A percentile compares a stretch with the other conserved stretches of the same genome.
Conservation (phyloP, 2,888 invertebrate genomes). For the Urechis unicinctus region DNA sequence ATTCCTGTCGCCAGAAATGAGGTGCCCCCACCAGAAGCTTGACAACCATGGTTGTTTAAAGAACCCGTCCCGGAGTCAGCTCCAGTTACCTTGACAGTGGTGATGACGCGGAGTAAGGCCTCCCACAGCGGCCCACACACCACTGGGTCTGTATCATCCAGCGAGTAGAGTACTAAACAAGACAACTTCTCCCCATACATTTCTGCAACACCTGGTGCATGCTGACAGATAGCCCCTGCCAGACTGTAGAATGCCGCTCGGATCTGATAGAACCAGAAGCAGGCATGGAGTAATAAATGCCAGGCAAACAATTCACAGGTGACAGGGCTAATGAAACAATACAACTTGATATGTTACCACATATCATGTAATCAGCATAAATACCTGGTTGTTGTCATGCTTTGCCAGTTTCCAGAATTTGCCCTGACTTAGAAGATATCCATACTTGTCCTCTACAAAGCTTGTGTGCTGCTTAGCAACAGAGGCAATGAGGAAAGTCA, state of each 20-base stretch:
- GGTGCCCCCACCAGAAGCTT: too few relatives aligned
- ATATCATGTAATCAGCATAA: too few relatives aligned
- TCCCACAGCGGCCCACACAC: conserved; percentile 70
- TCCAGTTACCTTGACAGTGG: conserved; percentile 54
- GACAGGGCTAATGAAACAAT: too few relatives aligned
- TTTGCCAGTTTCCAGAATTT: conserved; percentile 71
- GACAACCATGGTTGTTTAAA: too few relatives aligned
- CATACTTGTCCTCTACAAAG: conserved; percentile 51
- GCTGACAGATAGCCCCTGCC: conserved; percentile 60
- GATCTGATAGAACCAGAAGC: conserved; percentile 32
- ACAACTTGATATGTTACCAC: too few relatives aligned
- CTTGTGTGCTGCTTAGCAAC: conserved; percentile 55
- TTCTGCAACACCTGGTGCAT: conserved; percentile 55
- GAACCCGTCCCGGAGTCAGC: too few relatives aligned
- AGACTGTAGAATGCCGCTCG: conserved; percentile 61
- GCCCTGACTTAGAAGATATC: conserved; percentile 56
- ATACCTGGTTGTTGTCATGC: conserved; percentile 30
- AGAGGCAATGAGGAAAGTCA: conserved; percentile 60
- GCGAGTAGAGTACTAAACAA: conserved; percentile 59
- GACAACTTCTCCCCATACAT: conserved; percentile 58
- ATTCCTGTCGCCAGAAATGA: too few relatives aligned
- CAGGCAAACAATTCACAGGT: neutral
- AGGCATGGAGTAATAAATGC: neutral
- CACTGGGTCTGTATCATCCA: conserved; percentile 66
- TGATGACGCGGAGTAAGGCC: conserved; percentile 61